Evolutionary conservation across 2,113 vertebrate genomes (phyloP).

Genomic region (Protobothrops mucrosquamatus): DNA sequence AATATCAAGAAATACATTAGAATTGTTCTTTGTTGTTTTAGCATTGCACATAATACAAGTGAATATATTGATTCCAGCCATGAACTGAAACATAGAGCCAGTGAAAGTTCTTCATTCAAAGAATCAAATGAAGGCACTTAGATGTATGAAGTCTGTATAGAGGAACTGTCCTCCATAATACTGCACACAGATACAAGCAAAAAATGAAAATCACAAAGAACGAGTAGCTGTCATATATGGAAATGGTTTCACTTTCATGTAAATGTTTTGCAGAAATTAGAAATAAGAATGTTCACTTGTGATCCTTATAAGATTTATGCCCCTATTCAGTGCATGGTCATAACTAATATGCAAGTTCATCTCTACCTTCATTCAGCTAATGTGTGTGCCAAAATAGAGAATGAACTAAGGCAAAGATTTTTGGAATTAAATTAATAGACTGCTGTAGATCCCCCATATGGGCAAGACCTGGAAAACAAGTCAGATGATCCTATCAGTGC

Average conservation of each 20-base stretch:
- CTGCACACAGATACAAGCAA: background rate
- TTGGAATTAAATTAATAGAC: background rate
- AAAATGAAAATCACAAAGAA: background rate
- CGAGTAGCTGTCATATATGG: background rate
- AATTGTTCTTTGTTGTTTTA: background rate
- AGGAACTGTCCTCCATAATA: background rate
- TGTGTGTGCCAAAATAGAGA: background rate
- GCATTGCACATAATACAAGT: background rate
- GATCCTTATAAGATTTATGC: background rate
- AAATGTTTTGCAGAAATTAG: background rate
- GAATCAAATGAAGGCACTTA: background rate
- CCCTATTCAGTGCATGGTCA: background rate
- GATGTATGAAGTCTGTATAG: background rate
- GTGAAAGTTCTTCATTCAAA: background rate
- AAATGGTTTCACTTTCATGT: background rate
- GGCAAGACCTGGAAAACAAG: background rate
- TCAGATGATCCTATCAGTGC: background rate
- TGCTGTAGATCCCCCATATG: background rate
- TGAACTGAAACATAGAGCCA: background rate
- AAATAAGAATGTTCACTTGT: background rate
- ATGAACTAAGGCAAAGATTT: background rate
- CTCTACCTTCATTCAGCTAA: background rate
- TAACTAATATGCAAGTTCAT: background rate
- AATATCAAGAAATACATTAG: background rate
- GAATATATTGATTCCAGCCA: background rate